Conservation (phyloP, 1,140 invertebrate genomes). For the Calliopsis andreniformis region DNA sequence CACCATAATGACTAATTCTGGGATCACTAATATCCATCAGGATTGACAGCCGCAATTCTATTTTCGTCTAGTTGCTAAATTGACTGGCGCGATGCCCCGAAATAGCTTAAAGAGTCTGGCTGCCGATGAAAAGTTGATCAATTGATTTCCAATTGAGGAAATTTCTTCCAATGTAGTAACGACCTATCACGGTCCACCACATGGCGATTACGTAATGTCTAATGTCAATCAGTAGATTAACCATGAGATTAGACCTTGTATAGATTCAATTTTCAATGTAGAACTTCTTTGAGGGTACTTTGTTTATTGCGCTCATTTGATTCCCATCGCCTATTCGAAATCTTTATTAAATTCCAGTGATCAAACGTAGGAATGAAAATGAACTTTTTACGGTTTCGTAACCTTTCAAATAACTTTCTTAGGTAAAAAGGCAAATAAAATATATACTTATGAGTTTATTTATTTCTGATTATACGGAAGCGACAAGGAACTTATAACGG, state of each 20-base stretch:
- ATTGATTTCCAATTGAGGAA: constrained; percentile 39
- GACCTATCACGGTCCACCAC: constrained; percentile 16
- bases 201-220: constrained; percentile 25
- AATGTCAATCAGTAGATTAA: constrained; percentile 11
- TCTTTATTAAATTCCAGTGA: too few species aligned
- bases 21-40: constrained; percentile 25
- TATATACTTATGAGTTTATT: too few species aligned
- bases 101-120: constrained; percentile 22
- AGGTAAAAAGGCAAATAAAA: too few species aligned
- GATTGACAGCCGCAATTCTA: constrained; percentile 22
- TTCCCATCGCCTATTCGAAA: too few species aligned
- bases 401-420: too few species aligned
- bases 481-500: too few species aligned
- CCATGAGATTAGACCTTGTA: background rate
- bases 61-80: constrained; percentile 24
- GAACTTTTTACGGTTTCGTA: too few species aligned
- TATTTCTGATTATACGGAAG: too few species aligned
- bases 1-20: too few species aligned
- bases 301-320: too few species aligned
- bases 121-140: constrained; percentile 23
- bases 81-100: constrained; percentile 5
- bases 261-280: background rate
- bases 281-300: too few species aligned
- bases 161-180: constrained; percentile 8
- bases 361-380: too few species aligned